phyloP scores from a whole-genome alignment of 2,888 invertebrate genomes.

The Aleiodes testaceus region DNA sequence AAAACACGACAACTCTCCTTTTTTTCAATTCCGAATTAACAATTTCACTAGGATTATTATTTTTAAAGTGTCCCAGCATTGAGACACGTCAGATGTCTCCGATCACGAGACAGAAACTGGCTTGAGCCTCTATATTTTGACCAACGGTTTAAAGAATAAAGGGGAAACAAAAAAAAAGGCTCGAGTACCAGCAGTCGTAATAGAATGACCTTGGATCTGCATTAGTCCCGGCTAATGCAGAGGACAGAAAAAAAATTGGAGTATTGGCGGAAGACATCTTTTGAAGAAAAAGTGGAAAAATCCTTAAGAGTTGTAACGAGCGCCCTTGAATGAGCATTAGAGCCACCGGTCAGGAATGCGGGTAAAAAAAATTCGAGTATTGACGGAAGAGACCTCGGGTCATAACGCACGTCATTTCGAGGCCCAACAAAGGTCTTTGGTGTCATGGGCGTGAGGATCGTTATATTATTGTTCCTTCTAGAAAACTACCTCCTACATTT shows the following conservation, averaged over 20 bases:
- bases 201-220: constrained; percentile 57
- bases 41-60: too few species aligned
- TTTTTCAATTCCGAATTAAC: too few species aligned
- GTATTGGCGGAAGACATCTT: too few species aligned
- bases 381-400: constrained; percentile 49
- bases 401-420: background rate
- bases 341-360: background rate
- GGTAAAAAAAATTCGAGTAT: constrained; percentile 53
- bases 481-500: too few species aligned
- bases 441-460: constrained; percentile 51
- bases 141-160: constrained; percentile 46
- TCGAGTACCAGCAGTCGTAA: constrained; percentile 48
- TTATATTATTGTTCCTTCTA: constrained; percentile 32
- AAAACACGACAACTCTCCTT: background rate
- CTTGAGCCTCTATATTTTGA: constrained; percentile 45
- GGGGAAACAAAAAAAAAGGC: constrained; percentile 53
- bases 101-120: constrained; percentile 53
- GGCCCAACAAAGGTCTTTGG: constrained; percentile 46
- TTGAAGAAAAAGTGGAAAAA: background rate
- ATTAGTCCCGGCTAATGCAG: constrained; percentile 50
- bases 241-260: constrained; percentile 54
- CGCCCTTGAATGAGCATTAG: background rate
- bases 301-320: background rate
- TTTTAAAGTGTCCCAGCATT: background rate
- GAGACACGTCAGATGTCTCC: constrained; percentile 48